Evolutionary conservation across 2,888 invertebrate species (phyloP), one percentile per base, ranked within the genome.

Genomic region (Andrena trimmerana): DNA sequence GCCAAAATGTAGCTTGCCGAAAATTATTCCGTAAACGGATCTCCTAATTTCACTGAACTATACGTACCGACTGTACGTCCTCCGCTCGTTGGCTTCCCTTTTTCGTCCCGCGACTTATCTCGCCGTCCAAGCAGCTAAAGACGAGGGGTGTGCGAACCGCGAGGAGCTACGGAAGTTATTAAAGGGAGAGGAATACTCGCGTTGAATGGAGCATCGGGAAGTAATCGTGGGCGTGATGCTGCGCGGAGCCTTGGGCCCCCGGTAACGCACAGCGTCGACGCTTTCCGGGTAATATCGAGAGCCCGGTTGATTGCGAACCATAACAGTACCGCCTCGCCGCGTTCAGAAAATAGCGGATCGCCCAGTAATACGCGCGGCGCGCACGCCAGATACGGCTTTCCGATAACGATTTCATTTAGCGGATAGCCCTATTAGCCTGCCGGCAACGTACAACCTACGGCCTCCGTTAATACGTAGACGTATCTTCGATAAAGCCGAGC

Each of bases 231-330:
- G 87, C 87, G 87, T 86, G 87, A 74, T 78, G 80, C 78, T 69
- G 78, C 57, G 50, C 60, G 50, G 59, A 74, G 77, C 78, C 71
- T 81, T 67, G 80, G 78, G 86, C 78, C 75, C 50, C 73, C 52
- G 81, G 81, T 84, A 86, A 85, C 78, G 84, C 81, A 76, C 81
- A 71, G 66, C 86, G 82, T 87, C 84, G 78, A 86, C 85, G 89
- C 89, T 90, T 90, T 90, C 90, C 88, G 88, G 88, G 86, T 90
- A 90, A 89, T 90, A 89, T 89, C 75, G 74, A 80, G 83, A 84
- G 84, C 84, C 71, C 69, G 13, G 84, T 86, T 72, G 88, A 87
- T 87, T 78, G 84, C 78, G 75, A 81, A 79, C 73, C 72, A 67
- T 72, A 82, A 84, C 86, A 68, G 75, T 72, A 84, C 77, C 71